Evolutionary conservation across 2,113 vertebrate species (phyloP).

Genomic region (Mesitornis unicolor): DNA sequence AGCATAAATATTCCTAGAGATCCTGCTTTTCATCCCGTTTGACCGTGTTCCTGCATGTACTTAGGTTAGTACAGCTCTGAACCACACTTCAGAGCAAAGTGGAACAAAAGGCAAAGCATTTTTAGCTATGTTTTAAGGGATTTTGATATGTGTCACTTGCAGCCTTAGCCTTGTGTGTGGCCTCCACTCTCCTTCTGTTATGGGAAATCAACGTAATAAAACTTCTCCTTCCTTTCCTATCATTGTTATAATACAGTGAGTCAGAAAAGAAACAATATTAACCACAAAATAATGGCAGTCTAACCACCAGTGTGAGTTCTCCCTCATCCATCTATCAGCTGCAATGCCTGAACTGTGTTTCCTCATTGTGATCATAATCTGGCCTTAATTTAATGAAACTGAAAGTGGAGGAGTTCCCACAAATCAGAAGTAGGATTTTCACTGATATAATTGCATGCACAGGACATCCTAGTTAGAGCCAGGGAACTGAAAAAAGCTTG

Average conservation of each 20-base stretch:
- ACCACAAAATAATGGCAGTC: constrained; percentile 27
- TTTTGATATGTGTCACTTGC: not conserved
- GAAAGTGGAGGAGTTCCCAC: constrained; percentile 31
- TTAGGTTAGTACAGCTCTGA: not conserved
- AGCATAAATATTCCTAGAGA: not conserved
- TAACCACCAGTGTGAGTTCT: not conserved
- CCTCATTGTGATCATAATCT: not conserved
- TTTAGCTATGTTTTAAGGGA: not conserved
- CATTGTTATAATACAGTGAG: constrained; percentile 38
- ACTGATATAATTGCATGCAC: not conserved
- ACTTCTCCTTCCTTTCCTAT: constrained; percentile 9
- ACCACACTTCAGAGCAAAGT: not conserved
- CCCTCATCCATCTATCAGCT: not conserved
- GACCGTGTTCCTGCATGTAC: not conserved
- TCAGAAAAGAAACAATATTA: constrained; percentile 39
- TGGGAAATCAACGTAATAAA: not conserved
- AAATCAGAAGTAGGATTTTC: constrained; percentile 11
- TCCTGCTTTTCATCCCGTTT: not conserved
- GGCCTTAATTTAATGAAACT: constrained; percentile 38
- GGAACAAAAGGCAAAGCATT: not conserved
- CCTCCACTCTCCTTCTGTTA: not conserved
- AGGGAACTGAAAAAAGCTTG: not conserved
- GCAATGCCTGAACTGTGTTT: not conserved
- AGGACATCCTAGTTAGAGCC: not conserved
- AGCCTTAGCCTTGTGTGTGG: not conserved